phyloP scores from a whole-genome alignment of 2,797 vertebrate species.

The Sternotherus odoratus region DNA sequence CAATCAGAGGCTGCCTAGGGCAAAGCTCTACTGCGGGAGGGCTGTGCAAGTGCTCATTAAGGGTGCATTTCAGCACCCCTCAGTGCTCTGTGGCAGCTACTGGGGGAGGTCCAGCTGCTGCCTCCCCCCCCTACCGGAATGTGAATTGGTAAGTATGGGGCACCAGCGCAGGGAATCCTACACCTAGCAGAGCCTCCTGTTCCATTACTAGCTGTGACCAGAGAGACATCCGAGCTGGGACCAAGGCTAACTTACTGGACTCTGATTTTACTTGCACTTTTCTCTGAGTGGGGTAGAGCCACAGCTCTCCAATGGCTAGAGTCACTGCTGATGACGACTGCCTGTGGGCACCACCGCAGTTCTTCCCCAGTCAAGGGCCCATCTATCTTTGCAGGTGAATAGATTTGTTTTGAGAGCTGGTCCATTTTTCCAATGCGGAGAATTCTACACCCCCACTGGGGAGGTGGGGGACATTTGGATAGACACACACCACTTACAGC shows the following conservation, averaged over 20 bases:
- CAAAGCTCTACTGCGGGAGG: background rate
- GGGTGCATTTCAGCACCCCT: background rate
- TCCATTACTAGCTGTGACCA: background rate
- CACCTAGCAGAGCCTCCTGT: background rate
- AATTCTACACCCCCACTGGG: accelerated
- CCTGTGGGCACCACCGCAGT: background rate
- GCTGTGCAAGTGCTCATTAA: background rate
- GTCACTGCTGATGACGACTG: background rate
- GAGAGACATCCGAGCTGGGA: background rate
- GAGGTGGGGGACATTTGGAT: background rate
- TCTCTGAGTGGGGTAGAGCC: background rate
- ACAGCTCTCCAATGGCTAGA: background rate
- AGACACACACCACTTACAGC: background rate
- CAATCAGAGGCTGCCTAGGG: background rate
- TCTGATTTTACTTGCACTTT: background rate
- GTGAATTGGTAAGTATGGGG: background rate
- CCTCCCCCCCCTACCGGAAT: background rate
- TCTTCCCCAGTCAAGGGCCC: background rate
- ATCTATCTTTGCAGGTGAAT: background rate
- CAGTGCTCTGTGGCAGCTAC: background rate
- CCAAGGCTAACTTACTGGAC: background rate
- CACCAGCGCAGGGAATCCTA: background rate
- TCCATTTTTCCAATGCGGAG: background rate
- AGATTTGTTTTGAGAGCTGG: background rate
- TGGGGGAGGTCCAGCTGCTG: background rate